Conservation (phyloP, 2,113 vertebrate species). For the Lamprotornis superbus region DNA sequence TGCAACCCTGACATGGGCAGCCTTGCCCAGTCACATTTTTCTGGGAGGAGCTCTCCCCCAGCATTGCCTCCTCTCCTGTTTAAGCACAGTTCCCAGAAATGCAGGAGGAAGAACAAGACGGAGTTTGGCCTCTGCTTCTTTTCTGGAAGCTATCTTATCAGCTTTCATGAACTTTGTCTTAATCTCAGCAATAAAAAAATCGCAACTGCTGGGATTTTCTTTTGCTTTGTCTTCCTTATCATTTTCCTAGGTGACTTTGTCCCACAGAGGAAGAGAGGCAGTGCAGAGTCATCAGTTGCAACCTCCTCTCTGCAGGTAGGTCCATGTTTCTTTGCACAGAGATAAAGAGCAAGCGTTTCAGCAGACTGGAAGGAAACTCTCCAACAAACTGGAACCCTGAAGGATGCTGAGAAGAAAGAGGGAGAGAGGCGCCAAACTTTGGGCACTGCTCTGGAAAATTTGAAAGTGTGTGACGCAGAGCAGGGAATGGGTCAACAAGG, state of each 20-base stretch:
- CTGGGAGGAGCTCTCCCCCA: neutral
- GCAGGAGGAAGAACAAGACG: neutral
- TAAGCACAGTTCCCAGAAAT: neutral
- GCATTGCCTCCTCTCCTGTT: neutral
- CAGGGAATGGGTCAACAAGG: neutral
- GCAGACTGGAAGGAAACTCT: neutral
- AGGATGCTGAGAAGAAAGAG: neutral
- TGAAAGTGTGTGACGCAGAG: neutral
- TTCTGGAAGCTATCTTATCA: constrained; percentile 27
- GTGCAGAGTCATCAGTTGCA: fast-evolving
- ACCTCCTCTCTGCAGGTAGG: neutral
- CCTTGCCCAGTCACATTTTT: neutral
- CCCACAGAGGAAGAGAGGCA: neutral
- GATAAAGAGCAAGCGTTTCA: neutral
- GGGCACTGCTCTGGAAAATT: neutral
- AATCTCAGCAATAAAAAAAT: neutral
- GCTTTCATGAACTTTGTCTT: constrained; percentile 16
- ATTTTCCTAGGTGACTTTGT: neutral
- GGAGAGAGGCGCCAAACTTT: neutral
- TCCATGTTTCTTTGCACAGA: neutral
- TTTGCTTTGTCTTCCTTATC: neutral
- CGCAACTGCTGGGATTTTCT: neutral
- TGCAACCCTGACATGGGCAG: neutral
- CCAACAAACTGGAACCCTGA: neutral
- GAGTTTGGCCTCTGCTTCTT: neutral